Conservation (phyloP, 2,888 invertebrate species). For the Criorhina ranunculi region DNA sequence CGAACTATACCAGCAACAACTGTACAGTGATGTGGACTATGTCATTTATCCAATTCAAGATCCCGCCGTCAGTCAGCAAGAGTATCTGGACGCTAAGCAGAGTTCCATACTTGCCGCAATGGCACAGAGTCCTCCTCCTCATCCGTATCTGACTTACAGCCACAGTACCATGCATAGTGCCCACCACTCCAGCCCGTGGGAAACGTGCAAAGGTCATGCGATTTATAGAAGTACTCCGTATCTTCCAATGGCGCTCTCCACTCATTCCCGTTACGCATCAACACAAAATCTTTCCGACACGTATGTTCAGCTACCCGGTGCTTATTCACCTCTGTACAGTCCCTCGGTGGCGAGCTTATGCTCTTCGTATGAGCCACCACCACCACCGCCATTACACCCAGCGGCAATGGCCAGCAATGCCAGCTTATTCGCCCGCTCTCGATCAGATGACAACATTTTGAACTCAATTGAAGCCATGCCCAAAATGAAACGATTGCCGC, state of each 20-base stretch:
- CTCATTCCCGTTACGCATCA: slow-evolving; percentile 90
- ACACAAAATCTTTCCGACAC: slow-evolving; percentile 92
- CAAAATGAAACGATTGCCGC: slow-evolving; percentile 86
- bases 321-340: slow-evolving; percentile 88
- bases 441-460: slow-evolving; percentile 93
- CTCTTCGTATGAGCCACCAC: slow-evolving; percentile 88
- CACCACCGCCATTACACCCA: slow-evolving; percentile 87
- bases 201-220: slow-evolving; percentile 88
- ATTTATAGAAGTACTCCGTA: slow-evolving; percentile 94
- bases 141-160: slow-evolving; percentile 86
- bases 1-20: slow-evolving; percentile 94
- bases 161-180: slow-evolving; percentile 84
- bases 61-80: slow-evolving; percentile 94
- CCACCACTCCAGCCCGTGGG: slow-evolving; percentile 81
- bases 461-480: slow-evolving; percentile 87
- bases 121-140: slow-evolving; percentile 87
- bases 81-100: slow-evolving; percentile 95
- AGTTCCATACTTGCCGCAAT: slow-evolving; percentile 87
- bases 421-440: slow-evolving; percentile 88
- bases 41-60: slow-evolving; percentile 96
- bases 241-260: slow-evolving; percentile 88
- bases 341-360: slow-evolving; percentile 88
- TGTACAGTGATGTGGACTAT: slow-evolving; percentile 96
- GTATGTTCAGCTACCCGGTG: slow-evolving; percentile 88
- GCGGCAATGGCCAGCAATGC: slow-evolving; percentile 84